Conservation (phyloP, 53 echinoderm and acorn worm species). For the Temnopleurus reevesii region DNA sequence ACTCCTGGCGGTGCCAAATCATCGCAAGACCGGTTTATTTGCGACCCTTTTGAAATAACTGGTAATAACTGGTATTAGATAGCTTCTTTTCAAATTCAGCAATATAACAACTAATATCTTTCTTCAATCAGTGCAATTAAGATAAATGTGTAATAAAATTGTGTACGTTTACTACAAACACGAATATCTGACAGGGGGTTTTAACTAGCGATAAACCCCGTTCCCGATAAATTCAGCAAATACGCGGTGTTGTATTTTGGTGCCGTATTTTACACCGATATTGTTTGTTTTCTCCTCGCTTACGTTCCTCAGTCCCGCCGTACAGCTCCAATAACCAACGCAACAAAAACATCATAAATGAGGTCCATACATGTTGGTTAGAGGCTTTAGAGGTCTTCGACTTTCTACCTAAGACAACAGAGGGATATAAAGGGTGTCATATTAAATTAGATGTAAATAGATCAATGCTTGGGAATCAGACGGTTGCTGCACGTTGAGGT, state of each 20-base stretch:
- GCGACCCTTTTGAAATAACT: neutral
- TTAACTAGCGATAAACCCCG: neutral
- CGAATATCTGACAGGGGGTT: too few species aligned
- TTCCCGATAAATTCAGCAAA: constrained; percentile 4
- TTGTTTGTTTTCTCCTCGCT: neutral
- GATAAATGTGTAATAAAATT: too few species aligned
- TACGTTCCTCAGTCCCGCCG: neutral
- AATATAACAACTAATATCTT: too few species aligned
- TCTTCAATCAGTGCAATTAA: too few species aligned
- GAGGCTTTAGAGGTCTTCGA: neutral
- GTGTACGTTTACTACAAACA: too few species aligned
- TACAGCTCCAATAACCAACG: neutral
- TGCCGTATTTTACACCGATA: neutral
- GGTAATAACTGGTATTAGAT: too few species aligned
- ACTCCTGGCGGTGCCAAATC: too few species aligned
- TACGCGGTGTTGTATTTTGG: neutral
- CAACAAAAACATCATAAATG: constrained; percentile 24
- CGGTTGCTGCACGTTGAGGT: too few species aligned
- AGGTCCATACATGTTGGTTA: neutral
- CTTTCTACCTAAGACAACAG: neutral
- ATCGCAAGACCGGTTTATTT: neutral
- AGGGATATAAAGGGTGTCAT: too few species aligned
- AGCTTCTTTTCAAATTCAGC: too few species aligned
- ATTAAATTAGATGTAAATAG: too few species aligned
- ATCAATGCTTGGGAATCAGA: too few species aligned